These are phyloP conservation scores for Falco novaeseelandiae DNA, from an alignment of 2,797 vertebrate genomes.

Conservation along the genomic window DNA sequence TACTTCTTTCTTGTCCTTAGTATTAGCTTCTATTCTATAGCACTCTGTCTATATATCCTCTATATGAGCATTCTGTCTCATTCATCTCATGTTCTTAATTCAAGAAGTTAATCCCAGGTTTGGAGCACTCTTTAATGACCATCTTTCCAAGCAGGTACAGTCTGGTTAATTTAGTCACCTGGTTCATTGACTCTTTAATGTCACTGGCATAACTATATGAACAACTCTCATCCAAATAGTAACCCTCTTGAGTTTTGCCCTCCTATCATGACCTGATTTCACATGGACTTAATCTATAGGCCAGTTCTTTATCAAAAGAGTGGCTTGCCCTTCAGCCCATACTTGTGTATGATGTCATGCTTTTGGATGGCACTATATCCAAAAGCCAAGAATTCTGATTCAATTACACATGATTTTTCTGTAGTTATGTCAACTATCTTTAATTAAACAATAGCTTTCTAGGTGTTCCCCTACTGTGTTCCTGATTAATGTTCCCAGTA, in stretches of 20 bases:
- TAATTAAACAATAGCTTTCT: constrained; percentile 68
- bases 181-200: not conserved
- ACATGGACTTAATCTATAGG: not conserved
- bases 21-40: not conserved
- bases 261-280: not conserved
- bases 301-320: not conserved
- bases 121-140: not conserved
- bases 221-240: not conserved
- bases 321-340: not conserved
- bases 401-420: not conserved
- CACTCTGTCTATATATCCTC: not conserved
- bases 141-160: not conserved
- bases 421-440: constrained; percentile 29
- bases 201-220: not conserved
- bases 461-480: constrained; percentile 37
- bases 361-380: not conserved
- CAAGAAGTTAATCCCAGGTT: not conserved
- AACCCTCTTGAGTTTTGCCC: not conserved
- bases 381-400: not conserved
- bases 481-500: constrained; percentile 41
- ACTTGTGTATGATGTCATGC: not conserved
- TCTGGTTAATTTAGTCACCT: not conserved
- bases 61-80: not conserved
- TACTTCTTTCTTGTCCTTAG: not conserved
- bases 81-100: not conserved